A percentile compares a stretch with the other conserved stretches of the same genome.
phyloP scores from a whole-genome alignment of 2,113 vertebrate genomes.

The Psilopsiagon aymara region DNA sequence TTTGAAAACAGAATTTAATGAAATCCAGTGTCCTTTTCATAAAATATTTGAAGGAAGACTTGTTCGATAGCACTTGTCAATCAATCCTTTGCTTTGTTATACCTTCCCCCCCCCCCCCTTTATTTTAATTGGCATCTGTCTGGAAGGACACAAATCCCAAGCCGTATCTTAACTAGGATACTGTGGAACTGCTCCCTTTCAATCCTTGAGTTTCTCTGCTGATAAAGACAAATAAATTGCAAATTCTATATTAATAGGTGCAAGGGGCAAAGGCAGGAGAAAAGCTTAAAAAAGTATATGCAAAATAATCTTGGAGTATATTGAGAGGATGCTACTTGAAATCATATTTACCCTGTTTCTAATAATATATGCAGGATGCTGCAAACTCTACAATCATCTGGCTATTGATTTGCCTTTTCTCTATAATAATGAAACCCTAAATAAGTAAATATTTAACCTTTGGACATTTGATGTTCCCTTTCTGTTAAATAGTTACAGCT shows the following conservation, averaged over 20 bases:
- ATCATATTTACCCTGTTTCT: background rate
- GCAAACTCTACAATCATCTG: background rate
- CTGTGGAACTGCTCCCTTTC: background rate
- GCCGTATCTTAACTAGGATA: slow-evolving; percentile 46
- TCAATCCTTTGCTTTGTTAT: slow-evolving; percentile 59
- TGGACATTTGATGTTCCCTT: background rate
- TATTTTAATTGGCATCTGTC: slow-evolving; percentile 49
- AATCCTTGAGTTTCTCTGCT: background rate
- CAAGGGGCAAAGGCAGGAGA: background rate
- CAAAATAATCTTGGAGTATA: background rate
- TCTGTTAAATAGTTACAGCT: background rate
- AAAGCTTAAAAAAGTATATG: background rate
- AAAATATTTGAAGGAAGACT: slow-evolving; percentile 66
- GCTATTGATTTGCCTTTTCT: background rate
- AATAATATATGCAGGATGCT: background rate
- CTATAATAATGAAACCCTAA: background rate
- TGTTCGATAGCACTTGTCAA: slow-evolving; percentile 54
- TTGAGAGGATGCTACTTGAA: background rate
- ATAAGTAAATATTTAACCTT: background rate
- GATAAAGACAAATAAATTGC: background rate
- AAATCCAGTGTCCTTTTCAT: slow-evolving; percentile 70
- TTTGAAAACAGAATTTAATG: slow-evolving; percentile 68
- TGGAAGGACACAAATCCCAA: slow-evolving; percentile 55
- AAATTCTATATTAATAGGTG: background rate
- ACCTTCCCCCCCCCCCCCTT: background rate